Evolutionary conservation across 2,797 vertebrate genomes (phyloP), one percentile per base, ranked within the genome.

Genomic region (Sebastes iracundus): DNA sequence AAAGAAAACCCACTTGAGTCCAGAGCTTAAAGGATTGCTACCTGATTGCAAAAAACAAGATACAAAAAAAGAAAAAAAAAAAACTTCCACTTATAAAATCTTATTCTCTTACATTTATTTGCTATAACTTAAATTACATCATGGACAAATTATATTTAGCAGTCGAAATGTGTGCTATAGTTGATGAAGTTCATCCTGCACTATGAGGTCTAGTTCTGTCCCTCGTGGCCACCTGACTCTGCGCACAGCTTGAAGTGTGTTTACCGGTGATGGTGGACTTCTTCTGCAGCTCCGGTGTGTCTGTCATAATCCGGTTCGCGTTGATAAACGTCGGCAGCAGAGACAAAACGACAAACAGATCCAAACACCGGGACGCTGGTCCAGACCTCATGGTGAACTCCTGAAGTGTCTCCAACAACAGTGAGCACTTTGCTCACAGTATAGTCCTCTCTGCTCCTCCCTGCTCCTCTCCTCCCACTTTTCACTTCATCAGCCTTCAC

Each of bases 191-290:
- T 28, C 32, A 67, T 49, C 35, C 28, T 30, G 27, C 74, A 35
- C 25, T 7, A 22, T 18, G 2, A 12, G 14, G 9, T 56, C 11
- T 14, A 3, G 2, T 32, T 9, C 1, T 52, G 9, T 63, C 75
- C 78, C 65, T 61, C 46, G 61, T 79, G 75, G 32, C 52, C 73
- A 71, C 69, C 61, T 80, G 82, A 30, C 80, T 38, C 35, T n/a
- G 6, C 65, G 52, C 58, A 12, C 10, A 61, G 55, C 0, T 4
- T 16, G 9, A 25, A 49, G 33, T 53, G 77, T 82, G 68, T 90
- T 95, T 94, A 95, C 95, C 94, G 2, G 81, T 33, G 83, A 72
- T 76, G 85, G 71, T 82, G 75, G 75, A 7, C 14, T 65, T 81
- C 72, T 42, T 81, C 73, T 42, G 66, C 9, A 6, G 68, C 66